These are phyloP conservation scores for Strongylocentrotus purpuratus DNA, from an alignment of 35 echinoderm and acorn worm species.

Conservation along the genomic window DNA sequence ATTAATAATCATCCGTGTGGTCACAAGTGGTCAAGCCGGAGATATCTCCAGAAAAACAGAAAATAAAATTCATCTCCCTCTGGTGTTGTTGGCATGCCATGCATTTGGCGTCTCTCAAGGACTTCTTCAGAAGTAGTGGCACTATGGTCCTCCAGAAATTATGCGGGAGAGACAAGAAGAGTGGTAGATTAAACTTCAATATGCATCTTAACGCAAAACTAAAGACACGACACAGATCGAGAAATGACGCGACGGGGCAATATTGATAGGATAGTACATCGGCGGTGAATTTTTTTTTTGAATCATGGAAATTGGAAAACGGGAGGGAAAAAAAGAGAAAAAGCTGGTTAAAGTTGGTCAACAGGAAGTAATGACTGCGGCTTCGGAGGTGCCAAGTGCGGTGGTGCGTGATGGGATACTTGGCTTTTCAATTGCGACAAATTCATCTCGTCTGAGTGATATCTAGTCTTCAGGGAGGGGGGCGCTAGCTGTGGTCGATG, in stretches of 20 bases:
- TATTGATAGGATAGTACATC: neutral
- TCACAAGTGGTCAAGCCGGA: neutral
- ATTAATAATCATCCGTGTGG: neutral
- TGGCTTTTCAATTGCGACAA: slow-evolving; percentile 43
- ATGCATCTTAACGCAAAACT: neutral
- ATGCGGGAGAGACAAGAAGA: neutral
- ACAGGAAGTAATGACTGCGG: slow-evolving; percentile 31
- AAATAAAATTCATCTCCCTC: neutral
- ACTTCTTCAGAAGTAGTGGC: neutral
- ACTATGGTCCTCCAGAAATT: neutral
- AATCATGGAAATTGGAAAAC: neutral
- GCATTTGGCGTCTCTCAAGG: neutral
- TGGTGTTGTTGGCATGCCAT: neutral
- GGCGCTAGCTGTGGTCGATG: neutral
- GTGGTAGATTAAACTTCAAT: neutral
- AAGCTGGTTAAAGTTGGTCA: neutral
- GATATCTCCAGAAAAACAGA: neutral
- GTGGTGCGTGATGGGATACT: slow-evolving; percentile 20
- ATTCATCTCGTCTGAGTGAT: slow-evolving; percentile 17
- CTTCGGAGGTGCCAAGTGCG: neutral
- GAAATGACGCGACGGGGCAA: neutral
- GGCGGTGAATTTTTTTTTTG: neutral
- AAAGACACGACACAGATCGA: neutral
- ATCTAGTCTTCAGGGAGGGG: neutral
- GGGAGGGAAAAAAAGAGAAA: neutral